Base-by-base conservation (phyloP, 2,888 invertebrate genomes). In the Acanthococcus lagerstroemiae region DNA sequence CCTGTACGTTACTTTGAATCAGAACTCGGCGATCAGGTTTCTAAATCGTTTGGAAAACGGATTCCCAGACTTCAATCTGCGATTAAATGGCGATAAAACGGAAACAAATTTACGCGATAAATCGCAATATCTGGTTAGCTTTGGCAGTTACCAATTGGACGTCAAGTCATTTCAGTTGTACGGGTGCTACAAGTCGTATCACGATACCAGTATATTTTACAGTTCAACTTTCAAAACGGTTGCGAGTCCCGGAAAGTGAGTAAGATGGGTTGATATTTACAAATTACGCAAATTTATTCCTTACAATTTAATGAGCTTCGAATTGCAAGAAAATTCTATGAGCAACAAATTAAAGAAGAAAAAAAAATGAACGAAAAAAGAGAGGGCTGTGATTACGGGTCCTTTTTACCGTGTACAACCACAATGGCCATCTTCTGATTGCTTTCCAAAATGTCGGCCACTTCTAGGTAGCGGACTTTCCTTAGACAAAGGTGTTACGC, bases 141-240 rank as follows among this genome's bases (percentile, higher is more conserved):
- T 63, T 17, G 27, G 30, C 15, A 27, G 24, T 52, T 63, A 25
- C 19, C 15, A 30, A 44, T 21, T 63, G n/a, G 44, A 63, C 22
- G 54, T 63, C 17, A 52, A 63, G 15, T 54, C 52, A n/a, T 63
- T 63, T n/a, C 63, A 63, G 30, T n/a, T 63, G 6, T 52, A 27
- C n/a, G 30, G 54, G 7, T 52, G 54, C 27, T 63, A 44, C 25
- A 17, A 52, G 22, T 37, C 52, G 2, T 63, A 63, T 19, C 52
- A 52, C n/a, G 27, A 50, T 27, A 22, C 21, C 6, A 63, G 30
- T 30, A 52, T 52, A 15, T 27, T 63, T 5, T 44, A 63, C 12
- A 21, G 37, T 17, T 63, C 63, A 0, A 17, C 7, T 3, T 24
- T 63, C 21, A 26, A 30, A 21, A 48, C 63, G 1, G 7, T 63